Evolutionary conservation across 2,113 vertebrate genomes (phyloP).

Genomic region (Ptyas mucosa): DNA sequence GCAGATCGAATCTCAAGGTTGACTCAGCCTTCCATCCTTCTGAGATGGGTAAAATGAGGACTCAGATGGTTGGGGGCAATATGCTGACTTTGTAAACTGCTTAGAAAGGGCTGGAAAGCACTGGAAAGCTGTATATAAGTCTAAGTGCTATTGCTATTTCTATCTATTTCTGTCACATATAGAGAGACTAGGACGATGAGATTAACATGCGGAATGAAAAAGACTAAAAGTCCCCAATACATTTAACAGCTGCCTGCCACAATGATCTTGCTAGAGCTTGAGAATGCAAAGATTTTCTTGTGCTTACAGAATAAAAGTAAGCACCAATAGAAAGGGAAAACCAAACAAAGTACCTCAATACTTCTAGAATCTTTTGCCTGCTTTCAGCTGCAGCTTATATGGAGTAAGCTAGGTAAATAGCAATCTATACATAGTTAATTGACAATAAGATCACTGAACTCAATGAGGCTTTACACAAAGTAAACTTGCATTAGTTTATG

Average conservation of each 20-base stretch:
- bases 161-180: not conserved
- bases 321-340: not conserved
- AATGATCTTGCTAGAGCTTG: not conserved
- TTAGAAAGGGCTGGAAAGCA: no score
- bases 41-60: no score
- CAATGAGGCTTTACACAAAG: not conserved
- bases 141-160: no score
- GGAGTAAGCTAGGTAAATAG: not conserved
- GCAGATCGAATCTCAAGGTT: no score
- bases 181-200: not conserved
- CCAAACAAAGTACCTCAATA: not conserved
- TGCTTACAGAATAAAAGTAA: not conserved
- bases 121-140: no score
- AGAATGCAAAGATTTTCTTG: not conserved
- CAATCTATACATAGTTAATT: not conserved
- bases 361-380: not conserved
- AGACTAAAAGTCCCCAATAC: not conserved
- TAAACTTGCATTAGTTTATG: not conserved
- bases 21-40: no score
- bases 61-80: no score
- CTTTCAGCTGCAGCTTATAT: not conserved
- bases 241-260: not conserved
- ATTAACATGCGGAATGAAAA: not conserved
- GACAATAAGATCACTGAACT: not conserved
- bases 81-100: no score